Base-by-base conservation (phyloP, 1,140 invertebrate species). In the Drosophila melanica region DNA sequence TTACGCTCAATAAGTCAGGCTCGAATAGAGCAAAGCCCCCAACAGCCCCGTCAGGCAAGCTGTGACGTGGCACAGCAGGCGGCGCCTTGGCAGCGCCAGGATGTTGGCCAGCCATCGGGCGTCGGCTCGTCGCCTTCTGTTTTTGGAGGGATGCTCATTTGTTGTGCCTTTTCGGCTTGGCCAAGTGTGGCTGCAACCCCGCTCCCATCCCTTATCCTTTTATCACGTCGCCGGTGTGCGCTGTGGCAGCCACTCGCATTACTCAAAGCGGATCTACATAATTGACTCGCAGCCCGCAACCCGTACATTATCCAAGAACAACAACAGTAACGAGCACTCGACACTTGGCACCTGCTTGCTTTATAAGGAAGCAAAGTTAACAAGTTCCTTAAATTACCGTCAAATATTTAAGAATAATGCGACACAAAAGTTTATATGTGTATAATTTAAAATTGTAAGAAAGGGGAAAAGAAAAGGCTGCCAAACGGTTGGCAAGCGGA, bases 261-360 rank as follows among this genome's bases (percentile, higher is more conserved):
- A 86, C 75, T 86, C 82, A 86, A 81, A 79, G 82, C 75, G 82
- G 79, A 86, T 86, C 82, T 86, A 87, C 82, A 86, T 86, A 86
- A 86, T 86, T 86, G 82, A 87, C 75, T 77, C 81, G 45, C 86
- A 75, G 78, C 63, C 78, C 69, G 65, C 75, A 87, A 86, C 80
- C 81, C 66, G 74, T 63, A 66, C 79, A 79, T 86, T 85, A 86
- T 57, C 60, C 63, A 44, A 27, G 69, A 55, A 51, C 64, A 68
- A 16, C 66, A 59, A 47, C 23, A 48, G 41, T 12, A 72, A 9
- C 20, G 14, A 72, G 54, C 51, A 62, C 58, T 75, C 72, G 74
- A 59, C 68, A 64, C 68, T 79, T 79, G 77, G 63, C 74, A 79
- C 74, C 74, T 73, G 60, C 47, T 45, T 30, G 39, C 42, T 20